Percentiles rank a stretch among this genome's conserved stretches.
phyloP scores from a whole-genome alignment of 2,797 vertebrate species.

The Staurois parvus region DNA sequence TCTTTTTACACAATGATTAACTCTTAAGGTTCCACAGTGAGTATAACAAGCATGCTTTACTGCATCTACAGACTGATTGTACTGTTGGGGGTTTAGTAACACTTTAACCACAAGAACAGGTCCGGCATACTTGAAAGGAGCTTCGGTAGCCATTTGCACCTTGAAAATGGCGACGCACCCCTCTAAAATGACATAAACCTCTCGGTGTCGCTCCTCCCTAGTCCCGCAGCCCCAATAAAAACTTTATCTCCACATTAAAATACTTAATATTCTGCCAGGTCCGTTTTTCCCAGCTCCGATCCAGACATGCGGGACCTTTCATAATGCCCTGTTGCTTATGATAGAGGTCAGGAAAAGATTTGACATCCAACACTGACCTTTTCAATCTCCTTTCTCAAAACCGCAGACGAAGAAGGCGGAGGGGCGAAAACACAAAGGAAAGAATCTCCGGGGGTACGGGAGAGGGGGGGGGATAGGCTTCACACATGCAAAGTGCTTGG shows the following conservation, averaged over 20 bases:
- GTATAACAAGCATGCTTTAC: too few relatives aligned
- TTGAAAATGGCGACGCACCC: too few relatives aligned
- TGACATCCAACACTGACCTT: slow-evolving; percentile 22
- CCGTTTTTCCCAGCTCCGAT: background rate
- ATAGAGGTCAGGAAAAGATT: slow-evolving; percentile 29
- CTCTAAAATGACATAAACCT: too few relatives aligned
- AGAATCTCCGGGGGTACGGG: background rate
- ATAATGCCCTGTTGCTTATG: background rate
- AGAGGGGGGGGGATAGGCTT: background rate
- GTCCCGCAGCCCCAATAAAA: too few relatives aligned
- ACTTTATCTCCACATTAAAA: background rate
- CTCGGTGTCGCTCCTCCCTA: too few relatives aligned
- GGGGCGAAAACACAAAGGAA: background rate
- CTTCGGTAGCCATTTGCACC: too few relatives aligned
- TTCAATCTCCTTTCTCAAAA: slow-evolving; percentile 8
- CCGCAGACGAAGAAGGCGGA: background rate
- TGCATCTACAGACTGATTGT: too few relatives aligned
- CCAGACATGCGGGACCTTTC: background rate
- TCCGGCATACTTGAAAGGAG: too few relatives aligned
- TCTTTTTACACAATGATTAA: too few relatives aligned
- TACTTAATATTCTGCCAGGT: background rate
- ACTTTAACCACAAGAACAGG: too few relatives aligned
- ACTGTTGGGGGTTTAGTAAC: too few relatives aligned
- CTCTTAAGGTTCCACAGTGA: too few relatives aligned
- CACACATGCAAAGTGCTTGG: slow-evolving; percentile 7